Evolutionary conservation across 2,113 vertebrate species (phyloP).

Genomic region (Petromus typicus): DNA sequence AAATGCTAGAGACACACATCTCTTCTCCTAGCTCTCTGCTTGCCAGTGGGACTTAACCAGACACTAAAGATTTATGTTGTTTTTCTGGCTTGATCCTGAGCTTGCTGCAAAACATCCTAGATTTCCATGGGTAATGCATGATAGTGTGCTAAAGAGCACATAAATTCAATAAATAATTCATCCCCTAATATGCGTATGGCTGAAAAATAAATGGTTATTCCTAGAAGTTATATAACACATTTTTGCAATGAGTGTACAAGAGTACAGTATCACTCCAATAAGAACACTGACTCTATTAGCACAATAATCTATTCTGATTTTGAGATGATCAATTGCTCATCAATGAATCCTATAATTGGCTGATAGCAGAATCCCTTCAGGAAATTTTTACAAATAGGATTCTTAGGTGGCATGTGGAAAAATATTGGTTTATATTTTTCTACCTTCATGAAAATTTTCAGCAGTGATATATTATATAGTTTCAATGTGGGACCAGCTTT

Average conservation of each 20-base stretch:
- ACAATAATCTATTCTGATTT: constrained; percentile 54
- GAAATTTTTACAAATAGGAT: constrained; percentile 49
- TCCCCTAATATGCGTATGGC: constrained; percentile 23
- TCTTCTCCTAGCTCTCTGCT: background rate
- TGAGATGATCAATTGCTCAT: constrained; percentile 24
- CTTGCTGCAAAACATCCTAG: background rate
- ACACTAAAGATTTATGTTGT: background rate
- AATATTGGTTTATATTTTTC: constrained; percentile 47
- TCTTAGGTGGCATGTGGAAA: constrained; percentile 1
- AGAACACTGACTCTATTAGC: constrained; percentile 56
- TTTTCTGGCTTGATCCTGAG: constrained; percentile 58
- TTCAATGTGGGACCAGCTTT: background rate
- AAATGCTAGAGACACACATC: background rate
- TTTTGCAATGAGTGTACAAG: constrained; percentile 47
- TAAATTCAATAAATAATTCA: constrained; percentile 52
- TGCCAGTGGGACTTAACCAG: constrained; percentile 6
- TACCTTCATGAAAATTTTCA: constrained; percentile 15
- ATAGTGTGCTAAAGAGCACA: background rate
- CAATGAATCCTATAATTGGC: background rate
- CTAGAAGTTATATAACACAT: constrained; percentile 46
- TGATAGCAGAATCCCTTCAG: constrained; percentile 30
- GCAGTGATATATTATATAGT: background rate
- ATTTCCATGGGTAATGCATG: constrained; percentile 11
- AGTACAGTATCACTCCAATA: background rate
- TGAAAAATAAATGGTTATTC: constrained; percentile 27